phyloP scores from a whole-genome alignment of 2,888 invertebrate genomes.

The Idaea dimidiata region DNA sequence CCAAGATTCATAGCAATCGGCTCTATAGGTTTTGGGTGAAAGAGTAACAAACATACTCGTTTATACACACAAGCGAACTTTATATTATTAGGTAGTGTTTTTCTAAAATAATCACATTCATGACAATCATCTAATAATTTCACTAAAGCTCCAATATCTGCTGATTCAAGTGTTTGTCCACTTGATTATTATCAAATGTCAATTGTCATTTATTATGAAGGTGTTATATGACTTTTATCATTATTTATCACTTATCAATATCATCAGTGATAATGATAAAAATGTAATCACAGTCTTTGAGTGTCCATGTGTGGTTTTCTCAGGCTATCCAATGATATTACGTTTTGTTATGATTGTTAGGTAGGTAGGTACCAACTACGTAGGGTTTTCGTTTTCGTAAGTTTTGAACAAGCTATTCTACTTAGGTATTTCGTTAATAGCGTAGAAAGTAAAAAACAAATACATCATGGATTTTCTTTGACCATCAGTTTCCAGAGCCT shows the following conservation, averaged over 20 bases:
- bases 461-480: too few relatives aligned
- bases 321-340: constrained; percentile 32
- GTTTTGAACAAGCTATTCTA: too few relatives aligned
- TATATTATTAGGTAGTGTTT: too few relatives aligned
- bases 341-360: not conserved
- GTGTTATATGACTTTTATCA: constrained; percentile 23
- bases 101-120: constrained; percentile 26
- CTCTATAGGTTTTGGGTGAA: too few relatives aligned
- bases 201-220: constrained; percentile 45
- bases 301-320: constrained; percentile 22
- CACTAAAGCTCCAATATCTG: constrained; percentile 24
- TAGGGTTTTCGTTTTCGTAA: too few relatives aligned
- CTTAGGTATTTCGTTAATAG: too few relatives aligned
- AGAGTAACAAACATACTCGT: too few relatives aligned
- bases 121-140: constrained; percentile 30
- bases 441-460: too few relatives aligned
- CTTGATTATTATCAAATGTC: constrained; percentile 33
- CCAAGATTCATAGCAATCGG: too few relatives aligned
- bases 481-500: too few relatives aligned
- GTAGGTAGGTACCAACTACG: constrained; percentile 2
- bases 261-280: not conserved
- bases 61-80: too few relatives aligned
- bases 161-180: constrained; percentile 31
- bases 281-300: constrained; percentile 37
- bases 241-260: constrained; percentile 28